Evolutionary conservation across 2,888 invertebrate genomes (phyloP), one percentile per base, ranked within the genome.

Genomic region (Protodeltote pygarga): DNA sequence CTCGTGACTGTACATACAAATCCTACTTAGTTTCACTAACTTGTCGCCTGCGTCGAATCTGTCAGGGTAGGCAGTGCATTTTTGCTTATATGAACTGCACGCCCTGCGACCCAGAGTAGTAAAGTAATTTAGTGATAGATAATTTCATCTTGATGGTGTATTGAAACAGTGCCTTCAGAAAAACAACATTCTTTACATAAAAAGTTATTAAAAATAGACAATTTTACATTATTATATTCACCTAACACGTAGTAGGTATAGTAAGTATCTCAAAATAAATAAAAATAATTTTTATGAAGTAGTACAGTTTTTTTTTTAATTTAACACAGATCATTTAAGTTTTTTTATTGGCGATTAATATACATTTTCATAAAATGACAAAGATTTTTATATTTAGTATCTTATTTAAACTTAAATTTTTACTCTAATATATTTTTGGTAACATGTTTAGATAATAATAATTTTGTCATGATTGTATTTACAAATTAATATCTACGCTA

Each of bases 171-270:
- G 39, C 35, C 49, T 3, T 37, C 53, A 58, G 45, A 50, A 21
- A 49, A 52, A 50, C 46, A 35, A 46, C 21, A 14, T 3, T 27
- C 48, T 10, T 17, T 19, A 52, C 46, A 46, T 63, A 58, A 58
- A 58, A 45, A 51, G 42, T 47, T 67, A 63, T 53, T 65, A 58
- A 67, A 62, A 65, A 65, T 65, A 64, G 42, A 48, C 25, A 57
- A 53, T 45, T 58, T 58, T 49, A 58, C 29, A 40, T 45, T 25
- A 19, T 32, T 42, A 29, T 46, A 39, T 38, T 40, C n/a, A 44
- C 11, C 37, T 49, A 40, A 49, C 16, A 33, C 17, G 37, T 48
- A 34, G 39, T 40, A 35, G 9, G 19, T 53, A 28, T 5, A 28
- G 32, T 16, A 23, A n/a, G n/a, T 29, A 38, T 23, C 0, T 14